Evolutionary conservation across 2,113 vertebrate species (phyloP), one percentile per base, ranked within the genome.

Genomic region (Neofelis nebulosa): DNA sequence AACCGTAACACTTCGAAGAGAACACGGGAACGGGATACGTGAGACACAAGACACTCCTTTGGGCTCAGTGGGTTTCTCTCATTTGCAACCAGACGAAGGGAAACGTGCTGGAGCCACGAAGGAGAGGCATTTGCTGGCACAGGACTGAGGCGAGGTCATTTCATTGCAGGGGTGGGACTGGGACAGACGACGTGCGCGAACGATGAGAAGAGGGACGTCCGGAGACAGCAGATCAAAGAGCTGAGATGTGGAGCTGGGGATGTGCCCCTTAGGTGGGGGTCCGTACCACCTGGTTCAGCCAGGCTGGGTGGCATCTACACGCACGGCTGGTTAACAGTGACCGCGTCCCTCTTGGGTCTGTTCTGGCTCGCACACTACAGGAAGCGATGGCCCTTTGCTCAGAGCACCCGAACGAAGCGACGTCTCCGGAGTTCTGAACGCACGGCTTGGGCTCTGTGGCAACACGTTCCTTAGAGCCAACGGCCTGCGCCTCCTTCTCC

Each of bases 121-220:
- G 33, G 31, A 0, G 78, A 23, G 9, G 25, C 7, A 2, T 12
- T 7, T 4, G 52, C 48, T 11, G n/a, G 45, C 52, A 23, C 29
- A 6, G 14, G 61, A 23, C n/a, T 4, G n/a, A 15, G 10, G 36
- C 2, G 5, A 19, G 41, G n/a, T 12, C 8, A 10, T 29, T 25
- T 16, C 2, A 6, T 0, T 2, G 19, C 13, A 25, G 50, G 52
- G 66, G 29, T 1, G 2, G 8, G 0, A 0, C 1, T 4, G 27
- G 65, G 52, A 41, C 21, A 2, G 9, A 48, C 18, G 0, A 4
- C 29, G 4, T 4, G 0, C 33, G 55, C 31, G 0, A 10, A 16
- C 2, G 11, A n/a, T 45, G 45, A 45, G 5, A 63, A 31, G 11
- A 48, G 52, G 5, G 27, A 0, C 9, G 2, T 25, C 9, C 21